Conservation (phyloP, 2,113 vertebrate species). For the Heterocephalus glaber region DNA sequence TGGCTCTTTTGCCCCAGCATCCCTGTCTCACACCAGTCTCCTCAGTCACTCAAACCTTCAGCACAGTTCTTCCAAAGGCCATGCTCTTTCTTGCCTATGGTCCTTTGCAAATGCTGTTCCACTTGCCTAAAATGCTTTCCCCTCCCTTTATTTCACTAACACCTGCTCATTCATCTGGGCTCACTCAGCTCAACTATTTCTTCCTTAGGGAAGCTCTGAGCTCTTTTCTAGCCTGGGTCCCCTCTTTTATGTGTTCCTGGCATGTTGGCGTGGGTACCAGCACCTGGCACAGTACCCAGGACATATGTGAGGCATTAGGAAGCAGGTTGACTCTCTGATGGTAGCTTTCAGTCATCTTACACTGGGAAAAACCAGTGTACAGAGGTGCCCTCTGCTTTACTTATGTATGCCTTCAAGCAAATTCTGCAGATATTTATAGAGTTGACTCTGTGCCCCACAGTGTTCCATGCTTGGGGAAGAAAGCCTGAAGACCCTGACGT, state of each 20-base stretch:
- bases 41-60: neutral
- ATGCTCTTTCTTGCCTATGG: neutral
- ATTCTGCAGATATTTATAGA: neutral
- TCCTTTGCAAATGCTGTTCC: neutral
- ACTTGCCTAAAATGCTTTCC: neutral
- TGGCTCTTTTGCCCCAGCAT: neutral
- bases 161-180: neutral
- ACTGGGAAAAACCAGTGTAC: neutral
- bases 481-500: neutral
- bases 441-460: too few relatives aligned
- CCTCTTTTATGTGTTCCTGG: neutral
- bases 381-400: neutral
- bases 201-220: neutral
- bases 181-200: neutral
- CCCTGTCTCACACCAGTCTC: neutral
- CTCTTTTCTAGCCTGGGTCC: neutral
- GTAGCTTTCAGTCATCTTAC: neutral
- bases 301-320: neutral
- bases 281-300: neutral
- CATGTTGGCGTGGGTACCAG: neutral
- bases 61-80: neutral
- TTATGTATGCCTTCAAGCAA: neutral
- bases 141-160: neutral
- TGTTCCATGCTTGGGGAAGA: neutral
- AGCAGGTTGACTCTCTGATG: neutral